Base-by-base conservation (phyloP, 2,797 vertebrate genomes). In the Poecile montanus region DNA sequence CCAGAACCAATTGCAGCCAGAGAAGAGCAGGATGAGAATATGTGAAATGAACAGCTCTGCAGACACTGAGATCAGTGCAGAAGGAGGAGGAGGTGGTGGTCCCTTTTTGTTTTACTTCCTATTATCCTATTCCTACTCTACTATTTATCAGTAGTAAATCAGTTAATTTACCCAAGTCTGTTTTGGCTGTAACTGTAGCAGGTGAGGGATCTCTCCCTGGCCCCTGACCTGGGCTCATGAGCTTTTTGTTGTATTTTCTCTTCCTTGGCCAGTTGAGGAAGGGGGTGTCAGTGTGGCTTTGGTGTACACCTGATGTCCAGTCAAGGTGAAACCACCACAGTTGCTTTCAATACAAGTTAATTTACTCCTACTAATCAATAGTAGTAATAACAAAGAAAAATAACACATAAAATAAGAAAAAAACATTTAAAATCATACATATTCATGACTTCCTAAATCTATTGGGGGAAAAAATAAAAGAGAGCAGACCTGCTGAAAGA, bases 401-500 rank as follows among this genome's bases (percentile, higher is more conserved):
- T 7, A 78, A 16, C 3, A 27, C 2, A 0, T 2, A 47, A 51
- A 58, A 75, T 32, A 63, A 58, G 16, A 16, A 1, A 5, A 14
- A 51, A 34, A 40, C 13, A 40, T 13, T 40, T 40, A 23, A 30
- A 36, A 4, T 32, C 16, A 34, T 56, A 27, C 15, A 17, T n/a
- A 32, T 9, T 75, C 70, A 44, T 0, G 1, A 22, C 10, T 86
- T 83, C 47, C 29, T 25, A 75, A 66, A 62, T 22, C 22, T 86
- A 36, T 7, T 5, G 9, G 19, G 0, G 1, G 2, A 5, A 5
- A 30, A 57, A 51, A 32, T 13, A 22, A 16, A 12, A 21, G 3
- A 27, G 2, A 56, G 13, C 10, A 29, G 27, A 44, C 6, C 7
- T 1, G 0, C 44, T 50, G 27, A 61, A 40, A 42, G 21, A 26